Percentiles rank a stretch among this genome's conserved stretches.
Evolutionary conservation across 2,888 invertebrate species (phyloP).

Genomic region (Enchytraeus crypticus): DNA sequence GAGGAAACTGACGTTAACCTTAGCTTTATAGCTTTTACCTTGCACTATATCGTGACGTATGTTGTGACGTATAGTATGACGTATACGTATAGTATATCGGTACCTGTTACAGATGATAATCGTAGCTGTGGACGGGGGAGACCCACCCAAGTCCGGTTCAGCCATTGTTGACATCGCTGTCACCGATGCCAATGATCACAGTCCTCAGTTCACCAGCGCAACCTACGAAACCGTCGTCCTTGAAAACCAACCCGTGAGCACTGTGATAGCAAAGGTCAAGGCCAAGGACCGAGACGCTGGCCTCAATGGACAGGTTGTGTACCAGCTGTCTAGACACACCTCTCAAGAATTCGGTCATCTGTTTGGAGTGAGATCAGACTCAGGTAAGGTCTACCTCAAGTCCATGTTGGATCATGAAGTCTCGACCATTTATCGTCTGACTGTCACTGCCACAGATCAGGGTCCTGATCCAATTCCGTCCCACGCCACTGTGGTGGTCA

Average conservation of each 20-base stretch:
- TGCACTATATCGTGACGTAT: no score
- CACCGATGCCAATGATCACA: conserved; percentile 25
- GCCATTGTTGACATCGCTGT: conserved; percentile 22
- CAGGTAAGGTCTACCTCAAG: conserved; percentile 21
- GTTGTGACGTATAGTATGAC: no score
- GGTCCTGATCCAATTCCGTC: conserved; percentile 29
- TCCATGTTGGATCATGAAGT: conserved; percentile 22
- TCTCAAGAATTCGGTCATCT: conserved; percentile 19
- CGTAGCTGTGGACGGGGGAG: conserved; percentile 78
- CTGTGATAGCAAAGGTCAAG: conserved; percentile 13
- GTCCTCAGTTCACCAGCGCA: conserved; percentile 19
- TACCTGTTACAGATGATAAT: conserved; percentile 68
- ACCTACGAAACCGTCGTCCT: conserved; percentile 19
- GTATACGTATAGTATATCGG: no score
- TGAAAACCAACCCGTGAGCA: conserved; percentile 16
- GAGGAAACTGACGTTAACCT: no score
- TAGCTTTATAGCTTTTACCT: no score
- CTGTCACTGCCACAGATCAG: conserved; percentile 25
- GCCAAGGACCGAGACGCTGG: conserved; percentile 23
- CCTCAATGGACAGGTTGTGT: conserved; percentile 20
- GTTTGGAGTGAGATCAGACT: conserved; percentile 19
- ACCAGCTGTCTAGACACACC: conserved; percentile 20
- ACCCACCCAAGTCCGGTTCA: conserved; percentile 41
- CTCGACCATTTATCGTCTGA: conserved; percentile 14
- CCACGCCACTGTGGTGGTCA: conserved; percentile 30